Conservation (phyloP, 1,140 invertebrate genomes). For the Tetramorium alpestre region DNA sequence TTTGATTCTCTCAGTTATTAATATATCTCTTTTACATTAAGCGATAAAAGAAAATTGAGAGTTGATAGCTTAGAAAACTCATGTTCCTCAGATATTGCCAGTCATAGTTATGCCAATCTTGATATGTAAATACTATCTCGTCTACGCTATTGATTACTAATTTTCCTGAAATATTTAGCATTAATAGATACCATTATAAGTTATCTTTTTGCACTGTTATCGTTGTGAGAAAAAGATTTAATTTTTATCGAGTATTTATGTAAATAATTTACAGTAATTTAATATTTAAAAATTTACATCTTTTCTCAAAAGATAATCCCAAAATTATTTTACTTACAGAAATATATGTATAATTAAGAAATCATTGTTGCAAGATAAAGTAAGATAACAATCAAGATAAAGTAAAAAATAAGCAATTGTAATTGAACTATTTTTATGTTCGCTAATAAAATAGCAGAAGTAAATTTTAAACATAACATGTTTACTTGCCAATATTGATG, state of each 20-base stretch:
- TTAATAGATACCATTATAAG: not conserved
- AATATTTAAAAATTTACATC: not conserved
- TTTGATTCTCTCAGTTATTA: not conserved
- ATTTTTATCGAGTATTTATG: not conserved
- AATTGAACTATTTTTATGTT: not conserved
- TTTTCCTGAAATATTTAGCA: not conserved
- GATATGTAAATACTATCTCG: constrained; percentile 15
- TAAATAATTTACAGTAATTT: not conserved
- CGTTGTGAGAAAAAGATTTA: not conserved
- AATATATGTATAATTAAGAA: not conserved
- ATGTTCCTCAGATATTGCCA: not conserved
- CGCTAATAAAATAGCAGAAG: not conserved
- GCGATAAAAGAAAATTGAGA: not conserved
- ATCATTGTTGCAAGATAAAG: not conserved
- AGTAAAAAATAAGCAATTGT: not conserved
- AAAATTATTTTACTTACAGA: not conserved
- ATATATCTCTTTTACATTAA: not conserved
- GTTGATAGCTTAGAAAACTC: not conserved
- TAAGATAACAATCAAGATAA: not conserved
- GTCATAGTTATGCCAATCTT: not conserved
- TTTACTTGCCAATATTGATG: not conserved
- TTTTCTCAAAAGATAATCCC: not conserved
- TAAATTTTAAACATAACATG: not conserved
- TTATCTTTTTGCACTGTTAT: not conserved
- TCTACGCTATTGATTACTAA: not conserved